A percentile compares a stretch with the other conserved stretches of the same genome.
Evolutionary conservation across 2,888 invertebrate genomes (phyloP).

Genomic region (Allacma fusca): DNA sequence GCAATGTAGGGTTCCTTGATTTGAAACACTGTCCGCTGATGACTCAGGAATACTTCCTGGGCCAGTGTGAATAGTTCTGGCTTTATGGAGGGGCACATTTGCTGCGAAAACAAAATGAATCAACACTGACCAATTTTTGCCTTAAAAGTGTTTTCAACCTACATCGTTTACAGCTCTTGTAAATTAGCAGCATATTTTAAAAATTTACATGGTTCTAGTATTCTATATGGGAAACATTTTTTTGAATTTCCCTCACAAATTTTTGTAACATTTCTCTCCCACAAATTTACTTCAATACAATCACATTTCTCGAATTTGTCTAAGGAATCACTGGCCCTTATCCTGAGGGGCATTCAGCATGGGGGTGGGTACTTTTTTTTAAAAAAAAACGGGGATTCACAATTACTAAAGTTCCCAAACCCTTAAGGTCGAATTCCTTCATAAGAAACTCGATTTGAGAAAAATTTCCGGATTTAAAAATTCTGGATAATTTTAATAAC

Average conservation of each 20-base stretch:
- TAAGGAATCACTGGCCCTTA: too few relatives aligned
- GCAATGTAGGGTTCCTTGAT: constrained; percentile 46
- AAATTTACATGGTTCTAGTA: too few relatives aligned
- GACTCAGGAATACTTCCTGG: constrained; percentile 35
- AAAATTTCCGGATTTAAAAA: not conserved
- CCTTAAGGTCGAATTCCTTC: not conserved
- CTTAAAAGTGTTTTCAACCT: not conserved
- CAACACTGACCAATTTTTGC: not conserved
- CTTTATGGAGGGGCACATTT: constrained; percentile 36
- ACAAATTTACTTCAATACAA: too few relatives aligned
- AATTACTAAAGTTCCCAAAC: too few relatives aligned
- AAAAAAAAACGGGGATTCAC: too few relatives aligned
- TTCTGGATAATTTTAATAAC: not conserved
- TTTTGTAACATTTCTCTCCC: too few relatives aligned
- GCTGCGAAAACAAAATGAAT: too few relatives aligned
- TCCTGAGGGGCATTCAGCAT: too few relatives aligned
- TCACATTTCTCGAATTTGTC: too few relatives aligned
- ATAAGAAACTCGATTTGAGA: not conserved
- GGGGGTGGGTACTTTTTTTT: too few relatives aligned
- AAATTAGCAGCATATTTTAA: not conserved
- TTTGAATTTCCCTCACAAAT: too few relatives aligned
- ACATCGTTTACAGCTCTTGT: not conserved
- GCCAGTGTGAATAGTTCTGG: constrained; percentile 40
- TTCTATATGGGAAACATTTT: too few relatives aligned
- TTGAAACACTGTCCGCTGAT: constrained; percentile 38